These are phyloP conservation scores for Actinia tenebrosa DNA, from an alignment of 64 coral and sea anemone species.

Conservation along the genomic window DNA sequence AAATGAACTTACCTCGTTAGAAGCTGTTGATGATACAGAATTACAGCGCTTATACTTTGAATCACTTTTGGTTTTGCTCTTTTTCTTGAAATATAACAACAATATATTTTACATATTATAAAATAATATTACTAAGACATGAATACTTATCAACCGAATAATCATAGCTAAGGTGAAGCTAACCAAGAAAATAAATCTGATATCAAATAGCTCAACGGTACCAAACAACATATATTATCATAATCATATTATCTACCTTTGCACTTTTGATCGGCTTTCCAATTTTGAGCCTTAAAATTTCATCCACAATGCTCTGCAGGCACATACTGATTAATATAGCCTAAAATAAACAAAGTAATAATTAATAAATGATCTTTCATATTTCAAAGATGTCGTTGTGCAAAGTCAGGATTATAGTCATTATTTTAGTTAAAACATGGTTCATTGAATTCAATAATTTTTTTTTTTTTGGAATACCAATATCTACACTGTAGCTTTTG, in stretches of 20 bases:
- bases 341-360: conserved; percentile 10
- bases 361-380: neutral
- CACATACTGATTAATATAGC: conserved; percentile 90
- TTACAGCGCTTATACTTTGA: conserved; percentile 26
- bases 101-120: neutral
- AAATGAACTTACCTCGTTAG: conserved; percentile 55
- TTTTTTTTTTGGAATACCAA: too few relatives aligned
- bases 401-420: too few relatives aligned
- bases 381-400: neutral
- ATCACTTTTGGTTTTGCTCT: conserved; percentile 11
- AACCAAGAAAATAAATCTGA: neutral
- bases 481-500: too few relatives aligned
- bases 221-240: neutral
- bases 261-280: conserved; percentile 45
- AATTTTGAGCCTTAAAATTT: conserved; percentile 80
- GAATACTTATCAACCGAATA: too few relatives aligned
- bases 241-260: neutral
- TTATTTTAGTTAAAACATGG: too few relatives aligned
- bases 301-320: conserved; percentile 96
- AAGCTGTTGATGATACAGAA: conserved; percentile 72
- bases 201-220: neutral
- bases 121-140: too few relatives aligned
- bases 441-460: too few relatives aligned
- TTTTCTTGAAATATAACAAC: conserved; percentile 6
- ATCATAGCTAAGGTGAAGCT: neutral